A percentile compares a stretch with the other conserved stretches of the same genome.
Conservation (phyloP, 2,113 vertebrate species). For the Nipponia nippon region DNA sequence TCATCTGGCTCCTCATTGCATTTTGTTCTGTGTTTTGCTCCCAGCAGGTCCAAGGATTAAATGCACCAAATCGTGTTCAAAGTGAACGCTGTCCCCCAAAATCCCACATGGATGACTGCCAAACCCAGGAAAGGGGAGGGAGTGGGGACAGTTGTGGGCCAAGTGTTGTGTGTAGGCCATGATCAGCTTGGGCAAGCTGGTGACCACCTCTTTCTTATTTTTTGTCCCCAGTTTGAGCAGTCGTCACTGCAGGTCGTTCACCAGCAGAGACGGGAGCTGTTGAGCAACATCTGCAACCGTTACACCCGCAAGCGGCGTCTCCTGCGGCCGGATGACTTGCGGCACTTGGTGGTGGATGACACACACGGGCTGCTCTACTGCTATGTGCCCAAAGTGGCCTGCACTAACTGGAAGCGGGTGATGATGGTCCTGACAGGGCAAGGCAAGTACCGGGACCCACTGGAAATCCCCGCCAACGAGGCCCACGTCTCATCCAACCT, state of each 20-base stretch:
- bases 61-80: background rate
- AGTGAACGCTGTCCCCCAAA: background rate
- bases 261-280: constrained; percentile 80
- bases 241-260: constrained; percentile 78
- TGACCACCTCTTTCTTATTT: background rate
- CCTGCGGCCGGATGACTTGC: constrained; percentile 84
- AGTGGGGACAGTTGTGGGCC: background rate
- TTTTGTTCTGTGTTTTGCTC: background rate
- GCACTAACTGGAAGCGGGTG: constrained; percentile 95
- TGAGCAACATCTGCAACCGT: constrained; percentile 79
- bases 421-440: constrained; percentile 87
- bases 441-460: constrained; percentile 76
- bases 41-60: background rate
- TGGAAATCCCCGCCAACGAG: constrained; percentile 84
- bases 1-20: background rate
- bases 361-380: constrained; percentile 87
- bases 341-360: constrained; percentile 90
- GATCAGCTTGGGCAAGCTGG: background rate
- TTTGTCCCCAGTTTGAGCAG: constrained; percentile 56
- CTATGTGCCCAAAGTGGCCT: constrained; percentile 94
- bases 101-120: background rate
- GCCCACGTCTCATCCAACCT: constrained; percentile 85
- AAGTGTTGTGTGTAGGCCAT: background rate
- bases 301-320: constrained; percentile 83
- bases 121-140: background rate